phyloP scores from a whole-genome alignment of 2,888 invertebrate genomes.

The Dolichopus griseipennis region DNA sequence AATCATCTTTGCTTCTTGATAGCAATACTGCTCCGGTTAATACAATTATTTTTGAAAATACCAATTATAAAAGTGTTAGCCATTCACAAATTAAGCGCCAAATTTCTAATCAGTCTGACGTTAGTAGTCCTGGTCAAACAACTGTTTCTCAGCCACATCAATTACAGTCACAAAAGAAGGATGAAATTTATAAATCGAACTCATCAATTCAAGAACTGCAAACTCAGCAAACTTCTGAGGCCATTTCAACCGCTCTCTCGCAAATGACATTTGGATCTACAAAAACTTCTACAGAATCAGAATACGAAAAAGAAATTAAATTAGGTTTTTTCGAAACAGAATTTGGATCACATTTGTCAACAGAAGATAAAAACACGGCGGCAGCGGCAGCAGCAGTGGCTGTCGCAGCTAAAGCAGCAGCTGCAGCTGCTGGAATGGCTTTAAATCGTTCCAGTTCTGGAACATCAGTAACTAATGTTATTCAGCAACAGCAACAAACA shows the following conservation, averaged over 20 bases:
- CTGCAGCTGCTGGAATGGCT: constrained; percentile 22
- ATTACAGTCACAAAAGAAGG: constrained; percentile 21
- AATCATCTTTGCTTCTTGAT: constrained; percentile 48
- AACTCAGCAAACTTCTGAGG: constrained; percentile 37
- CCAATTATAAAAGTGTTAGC: constrained; percentile 71
- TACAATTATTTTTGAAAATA: constrained; percentile 86
- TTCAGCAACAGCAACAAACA: constrained; percentile 22
- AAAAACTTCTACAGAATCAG: constrained; percentile 42
- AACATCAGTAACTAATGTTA: constrained; percentile 12
- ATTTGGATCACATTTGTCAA: constrained; percentile 58
- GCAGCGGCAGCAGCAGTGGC: constrained; percentile 18
- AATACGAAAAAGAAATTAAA: constrained; percentile 80
- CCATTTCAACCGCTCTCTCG: constrained; percentile 51
- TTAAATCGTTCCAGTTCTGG: constrained; percentile 18
- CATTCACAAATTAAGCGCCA: constrained; percentile 47
- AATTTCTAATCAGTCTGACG: constrained; percentile 34
- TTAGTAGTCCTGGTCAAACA: constrained; percentile 18
- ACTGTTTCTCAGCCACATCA: constrained; percentile 18
- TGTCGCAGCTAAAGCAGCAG: constrained; percentile 39
- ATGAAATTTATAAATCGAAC: constrained; percentile 22
- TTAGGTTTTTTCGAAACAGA: constrained; percentile 87
- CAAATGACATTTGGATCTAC: constrained; percentile 50
- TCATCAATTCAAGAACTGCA: constrained; percentile 39
- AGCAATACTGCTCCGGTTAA: constrained; percentile 73
- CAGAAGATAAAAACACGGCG: constrained; percentile 18